These are phyloP conservation scores for Cercocebus atys DNA, from an alignment of 2,113 vertebrate genomes.

Conservation along the genomic window DNA sequence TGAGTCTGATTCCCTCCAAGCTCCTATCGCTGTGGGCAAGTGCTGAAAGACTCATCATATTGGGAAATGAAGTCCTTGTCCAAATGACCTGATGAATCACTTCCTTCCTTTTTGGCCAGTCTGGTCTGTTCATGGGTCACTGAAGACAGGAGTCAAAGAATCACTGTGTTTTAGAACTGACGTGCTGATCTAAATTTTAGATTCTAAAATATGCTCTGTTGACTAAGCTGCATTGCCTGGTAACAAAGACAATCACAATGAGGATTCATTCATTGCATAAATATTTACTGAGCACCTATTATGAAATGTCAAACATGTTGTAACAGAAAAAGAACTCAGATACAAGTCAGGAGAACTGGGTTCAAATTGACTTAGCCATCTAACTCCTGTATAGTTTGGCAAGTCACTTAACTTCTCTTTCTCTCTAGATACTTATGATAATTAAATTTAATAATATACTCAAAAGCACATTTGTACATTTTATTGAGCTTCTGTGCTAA, in stretches of 20 bases:
- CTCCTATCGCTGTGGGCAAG: neutral
- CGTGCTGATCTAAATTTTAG: neutral
- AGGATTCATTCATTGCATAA: neutral
- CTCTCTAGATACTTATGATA: neutral
- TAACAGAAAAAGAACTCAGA: neutral
- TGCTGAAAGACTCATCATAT: neutral
- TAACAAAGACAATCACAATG: neutral
- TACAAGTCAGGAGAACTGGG: neutral
- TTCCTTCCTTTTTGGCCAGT: neutral
- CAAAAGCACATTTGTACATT: neutral
- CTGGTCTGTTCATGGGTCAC: neutral
- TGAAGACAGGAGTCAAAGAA: neutral
- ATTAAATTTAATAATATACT: constrained; percentile 5
- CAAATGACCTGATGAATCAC: neutral
- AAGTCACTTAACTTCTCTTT: neutral
- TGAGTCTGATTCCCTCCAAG: neutral
- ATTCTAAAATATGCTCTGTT: constrained; percentile 16
- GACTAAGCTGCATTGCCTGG: neutral
- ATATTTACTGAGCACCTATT: neutral
- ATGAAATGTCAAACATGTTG: neutral
- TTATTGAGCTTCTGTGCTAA: constrained; percentile 8
- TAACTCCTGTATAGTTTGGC: neutral
- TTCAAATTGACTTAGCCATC: neutral
- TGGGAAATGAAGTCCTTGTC: neutral
- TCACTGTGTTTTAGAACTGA: neutral